These are phyloP conservation scores for Halictus rubicundus DNA, from an alignment of 1,140 invertebrate genomes.

Conservation along the genomic window DNA sequence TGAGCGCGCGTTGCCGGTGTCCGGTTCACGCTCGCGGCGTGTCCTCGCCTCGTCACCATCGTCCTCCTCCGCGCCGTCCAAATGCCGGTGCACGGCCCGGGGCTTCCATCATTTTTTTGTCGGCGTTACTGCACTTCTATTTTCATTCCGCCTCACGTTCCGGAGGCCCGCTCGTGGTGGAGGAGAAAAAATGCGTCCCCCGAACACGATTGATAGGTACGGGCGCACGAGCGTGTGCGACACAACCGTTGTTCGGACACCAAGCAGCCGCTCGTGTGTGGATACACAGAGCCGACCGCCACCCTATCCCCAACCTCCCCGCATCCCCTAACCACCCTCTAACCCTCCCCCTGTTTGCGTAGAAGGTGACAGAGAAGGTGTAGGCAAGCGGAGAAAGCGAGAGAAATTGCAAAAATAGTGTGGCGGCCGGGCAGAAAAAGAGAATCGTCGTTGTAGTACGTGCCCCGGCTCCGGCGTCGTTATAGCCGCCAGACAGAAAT, in stretches of 20 bases:
- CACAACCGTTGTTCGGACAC: conserved; percentile 56
- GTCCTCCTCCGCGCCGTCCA: conserved; percentile 49
- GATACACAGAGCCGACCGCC: too few species aligned
- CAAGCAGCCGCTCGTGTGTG: conserved; percentile 36
- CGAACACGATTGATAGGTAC: conserved; percentile 67
- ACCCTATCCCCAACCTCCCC: background rate
- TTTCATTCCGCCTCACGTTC: conserved; percentile 71
- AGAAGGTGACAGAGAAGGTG: conserved; percentile 33
- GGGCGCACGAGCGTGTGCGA: conserved; percentile 44
- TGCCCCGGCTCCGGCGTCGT: conserved; percentile 4
- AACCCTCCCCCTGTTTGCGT: background rate
- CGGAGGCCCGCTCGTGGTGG: conserved; percentile 61
- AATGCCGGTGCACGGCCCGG: conserved; percentile 59
- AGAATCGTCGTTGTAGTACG: conserved; percentile 22
- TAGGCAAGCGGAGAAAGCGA: conserved; percentile 42
- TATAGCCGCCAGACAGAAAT: conserved; percentile 30
- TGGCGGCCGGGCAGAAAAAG: conserved; percentile 15
- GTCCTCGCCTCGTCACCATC: conserved; percentile 53
- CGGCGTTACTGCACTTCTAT: conserved; percentile 65
- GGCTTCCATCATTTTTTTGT: conserved; percentile 69
- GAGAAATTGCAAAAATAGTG: conserved; percentile 45
- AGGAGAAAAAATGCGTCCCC: conserved; percentile 64
- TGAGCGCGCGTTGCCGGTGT: conserved; percentile 22
- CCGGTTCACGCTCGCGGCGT: conserved; percentile 25
- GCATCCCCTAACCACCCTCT: too few species aligned